These are phyloP conservation scores for Heliconius himera DNA, from an alignment of 1,140 invertebrate species.

Conservation along the genomic window DNA sequence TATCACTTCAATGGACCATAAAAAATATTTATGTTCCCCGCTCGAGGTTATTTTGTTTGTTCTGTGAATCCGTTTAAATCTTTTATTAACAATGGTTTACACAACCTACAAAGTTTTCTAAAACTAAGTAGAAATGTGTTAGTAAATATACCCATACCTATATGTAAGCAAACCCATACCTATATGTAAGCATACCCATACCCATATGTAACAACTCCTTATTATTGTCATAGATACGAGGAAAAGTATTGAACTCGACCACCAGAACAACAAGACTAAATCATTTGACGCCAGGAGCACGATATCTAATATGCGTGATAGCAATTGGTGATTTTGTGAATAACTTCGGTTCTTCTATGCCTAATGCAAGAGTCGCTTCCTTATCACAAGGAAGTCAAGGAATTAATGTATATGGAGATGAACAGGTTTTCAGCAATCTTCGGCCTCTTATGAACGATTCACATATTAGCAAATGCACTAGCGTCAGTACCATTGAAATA, in stretches of 20 bases:
- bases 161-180: conserved; percentile 20
- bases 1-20: conserved; percentile 78
- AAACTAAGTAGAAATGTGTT: conserved; percentile 48
- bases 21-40: conserved; percentile 78
- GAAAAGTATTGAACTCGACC: conserved; percentile 86
- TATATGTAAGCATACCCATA: conserved; percentile 23
- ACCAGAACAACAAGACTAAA: conserved; percentile 87
- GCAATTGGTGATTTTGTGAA: conserved; percentile 88
- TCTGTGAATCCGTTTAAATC: conserved; percentile 69
- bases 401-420: conserved; percentile 71
- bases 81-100: conserved; percentile 68
- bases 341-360: conserved; percentile 61
- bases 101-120: conserved; percentile 54
- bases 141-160: conserved; percentile 27
- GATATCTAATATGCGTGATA: conserved; percentile 92
- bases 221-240: conserved; percentile 83
- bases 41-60: conserved; percentile 64
- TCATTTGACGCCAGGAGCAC: conserved; percentile 88
- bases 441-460: conserved; percentile 87
- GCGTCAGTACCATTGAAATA: conserved; percentile 88
- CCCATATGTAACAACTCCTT: conserved; percentile 1
- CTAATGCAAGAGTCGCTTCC: conserved; percentile 79
- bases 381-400: conserved; percentile 75
- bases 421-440: conserved; percentile 80
- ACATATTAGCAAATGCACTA: conserved; percentile 88